Conservation (phyloP, 1,140 invertebrate species). For the Bathynomus jamesi region DNA sequence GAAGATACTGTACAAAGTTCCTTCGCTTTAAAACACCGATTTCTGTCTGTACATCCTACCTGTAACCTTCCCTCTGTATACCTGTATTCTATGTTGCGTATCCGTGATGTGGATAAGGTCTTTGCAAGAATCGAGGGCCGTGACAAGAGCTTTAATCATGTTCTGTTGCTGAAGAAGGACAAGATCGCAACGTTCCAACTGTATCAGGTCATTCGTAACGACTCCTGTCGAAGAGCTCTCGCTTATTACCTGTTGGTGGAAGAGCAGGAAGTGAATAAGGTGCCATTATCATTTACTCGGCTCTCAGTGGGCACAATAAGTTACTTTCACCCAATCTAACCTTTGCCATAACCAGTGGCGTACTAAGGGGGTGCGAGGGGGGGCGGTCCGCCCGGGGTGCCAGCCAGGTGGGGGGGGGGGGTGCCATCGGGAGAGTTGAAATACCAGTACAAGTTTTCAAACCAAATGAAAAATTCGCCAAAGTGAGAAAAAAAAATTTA, state of each 20-base stretch:
- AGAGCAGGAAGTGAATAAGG: not conserved
- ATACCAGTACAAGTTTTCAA: not conserved
- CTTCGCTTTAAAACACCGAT: too few species aligned
- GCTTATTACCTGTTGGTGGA: conserved; percentile 55
- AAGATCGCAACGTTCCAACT: conserved; percentile 60
- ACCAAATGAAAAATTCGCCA: too few species aligned
- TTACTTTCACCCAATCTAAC: not conserved
- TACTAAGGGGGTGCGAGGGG: too few species aligned
- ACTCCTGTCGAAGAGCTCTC: conserved; percentile 59
- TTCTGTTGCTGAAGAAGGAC: conserved; percentile 50
- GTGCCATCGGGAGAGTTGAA: not conserved
- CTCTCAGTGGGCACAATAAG: not conserved
- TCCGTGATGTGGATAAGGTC: conserved; percentile 83
- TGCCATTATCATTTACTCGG: conserved; percentile 8
- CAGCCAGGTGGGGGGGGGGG: not conserved
- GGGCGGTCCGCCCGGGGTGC: too few species aligned
- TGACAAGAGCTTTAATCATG: conserved; percentile 64
- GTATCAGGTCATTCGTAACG: conserved; percentile 63
- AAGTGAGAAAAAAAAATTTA: too few species aligned
- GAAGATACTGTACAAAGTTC: too few species aligned
- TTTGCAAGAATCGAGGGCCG: conserved; percentile 70
- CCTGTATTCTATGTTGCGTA: conserved; percentile 71
- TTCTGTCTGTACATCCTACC: too few species aligned
- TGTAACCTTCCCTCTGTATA: too few species aligned
- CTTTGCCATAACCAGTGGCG: conserved; percentile 1